phyloP scores from a whole-genome alignment of 64 coral and sea anemone species.

The Pocillopora verrucosa region DNA sequence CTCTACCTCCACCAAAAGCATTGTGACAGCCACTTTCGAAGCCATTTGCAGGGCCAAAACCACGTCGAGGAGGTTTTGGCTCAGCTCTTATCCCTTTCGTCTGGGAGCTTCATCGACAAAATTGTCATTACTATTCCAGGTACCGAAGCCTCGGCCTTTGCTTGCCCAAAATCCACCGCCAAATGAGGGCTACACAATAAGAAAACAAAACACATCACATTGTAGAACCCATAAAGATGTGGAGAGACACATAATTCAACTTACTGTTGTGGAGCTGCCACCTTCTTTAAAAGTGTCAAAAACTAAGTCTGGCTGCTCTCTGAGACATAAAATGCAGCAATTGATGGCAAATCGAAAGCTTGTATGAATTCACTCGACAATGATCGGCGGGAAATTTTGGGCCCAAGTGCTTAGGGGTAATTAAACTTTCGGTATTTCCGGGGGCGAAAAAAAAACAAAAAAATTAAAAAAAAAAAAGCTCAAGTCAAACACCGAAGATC shows the following conservation, averaged over 20 bases:
- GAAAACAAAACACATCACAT: background rate
- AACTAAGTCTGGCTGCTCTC: background rate
- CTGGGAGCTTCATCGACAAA: constrained; percentile 8
- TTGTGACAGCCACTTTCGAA: constrained; percentile 36
- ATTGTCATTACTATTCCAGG: background rate
- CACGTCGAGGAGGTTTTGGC: background rate
- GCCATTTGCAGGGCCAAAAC: constrained; percentile 4
- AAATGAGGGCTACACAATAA: constrained; percentile 4
- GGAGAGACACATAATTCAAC: background rate
- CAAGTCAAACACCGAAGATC: too few relatives aligned
- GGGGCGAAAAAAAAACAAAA: too few relatives aligned
- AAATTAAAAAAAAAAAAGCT: too few relatives aligned
- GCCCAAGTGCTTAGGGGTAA: background rate
- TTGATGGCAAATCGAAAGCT: too few relatives aligned
- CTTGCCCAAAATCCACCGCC: constrained; percentile 42
- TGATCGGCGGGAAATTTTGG: background rate
- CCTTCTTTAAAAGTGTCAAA: constrained; percentile 7
- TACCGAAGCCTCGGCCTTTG: constrained; percentile 22
- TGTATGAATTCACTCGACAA: background rate
- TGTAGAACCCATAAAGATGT: background rate
- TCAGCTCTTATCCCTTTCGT: constrained; percentile 26
- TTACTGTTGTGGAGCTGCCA: constrained; percentile 18
- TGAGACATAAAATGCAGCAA: background rate
- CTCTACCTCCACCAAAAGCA: constrained; percentile 41
- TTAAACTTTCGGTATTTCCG: background rate